Evolutionary conservation across 2,888 invertebrate genomes (phyloP), one percentile per base, ranked within the genome.

Genomic region (Caenorhabditis virilis): DNA sequence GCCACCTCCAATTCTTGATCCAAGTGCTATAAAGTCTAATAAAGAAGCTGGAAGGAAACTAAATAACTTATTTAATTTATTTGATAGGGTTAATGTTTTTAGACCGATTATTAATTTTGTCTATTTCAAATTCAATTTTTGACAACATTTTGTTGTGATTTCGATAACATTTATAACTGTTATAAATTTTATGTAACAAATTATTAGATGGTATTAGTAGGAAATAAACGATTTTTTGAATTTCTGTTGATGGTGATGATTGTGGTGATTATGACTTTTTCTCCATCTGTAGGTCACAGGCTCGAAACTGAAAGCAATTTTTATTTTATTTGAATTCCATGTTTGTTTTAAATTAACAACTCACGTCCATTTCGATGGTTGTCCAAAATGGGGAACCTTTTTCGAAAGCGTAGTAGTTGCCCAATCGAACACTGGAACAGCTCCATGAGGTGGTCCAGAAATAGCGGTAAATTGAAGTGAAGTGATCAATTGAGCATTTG

Each of bases 351-450:
- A 11, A 7, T 2, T 15, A 42, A 42, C 4, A 42, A 23, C 23
- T 42, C 16, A 70, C 64, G 58, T 59, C 69, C 69, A 72, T 42
- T 56, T 46, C 35, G 57, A 53, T 4, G 72, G 72, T 22, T 63
- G 66, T 47, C 69, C 72, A 25, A 30, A 50, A 42, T 72, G 72
- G n/a, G 72, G 61, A 2, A 72, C 69, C 26, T 58, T 65, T 16
- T 66, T 55, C 42, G 86, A 85, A 77, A 89, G 90, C 57, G 86
- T 88, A 56, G 88, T 88, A 45, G 87, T 88, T 39, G 89, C 88
- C 91, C 91, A 91, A 77, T 88, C 88, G 83, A 91, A 92, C 0
- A 90, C 88, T 43, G 89, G 89, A 35, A 88, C 85, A 15, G 84
- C 83, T 48, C 89, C 86, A 83, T 87, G 85, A 0, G 89, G 87